Percentiles rank a stretch among this genome's conserved stretches.
Evolutionary conservation across 1,140 invertebrate genomes (phyloP).

Genomic region (Conus ventricosus): DNA sequence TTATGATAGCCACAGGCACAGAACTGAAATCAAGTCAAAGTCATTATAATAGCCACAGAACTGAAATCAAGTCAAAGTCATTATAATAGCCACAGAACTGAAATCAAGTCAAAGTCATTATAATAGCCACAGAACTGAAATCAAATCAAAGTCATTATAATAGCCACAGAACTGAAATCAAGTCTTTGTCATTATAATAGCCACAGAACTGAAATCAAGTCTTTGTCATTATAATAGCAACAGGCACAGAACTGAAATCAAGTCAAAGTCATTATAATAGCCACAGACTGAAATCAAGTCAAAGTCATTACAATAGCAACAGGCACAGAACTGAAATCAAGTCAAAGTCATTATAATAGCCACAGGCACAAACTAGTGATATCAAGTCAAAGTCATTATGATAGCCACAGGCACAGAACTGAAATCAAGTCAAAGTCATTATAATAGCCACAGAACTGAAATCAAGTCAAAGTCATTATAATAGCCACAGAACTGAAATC

Average conservation of each 20-base stretch:
- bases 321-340: background rate
- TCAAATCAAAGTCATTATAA: too few relatives aligned
- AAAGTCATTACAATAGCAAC: background rate
- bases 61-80: background rate
- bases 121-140: too few relatives aligned
- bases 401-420: background rate
- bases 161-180: background rate
- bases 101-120: background rate
- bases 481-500: too few relatives aligned
- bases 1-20: background rate
- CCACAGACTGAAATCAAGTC: conserved; percentile 2
- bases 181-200: background rate
- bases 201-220: background rate
- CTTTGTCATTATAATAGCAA: too few relatives aligned
- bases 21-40: background rate
- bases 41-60: background rate
- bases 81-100: conserved; percentile 28
- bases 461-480: background rate
- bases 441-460: background rate
- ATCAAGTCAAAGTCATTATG: too few relatives aligned
- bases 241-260: too few relatives aligned
- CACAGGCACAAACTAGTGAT: too few relatives aligned
- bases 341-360: background rate
- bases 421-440: background rate
- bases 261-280: too few relatives aligned